Percentiles rank a stretch among this genome's conserved stretches.
Evolutionary conservation across 2,888 invertebrate species (phyloP).

Genomic region (Tenthredo notha): DNA sequence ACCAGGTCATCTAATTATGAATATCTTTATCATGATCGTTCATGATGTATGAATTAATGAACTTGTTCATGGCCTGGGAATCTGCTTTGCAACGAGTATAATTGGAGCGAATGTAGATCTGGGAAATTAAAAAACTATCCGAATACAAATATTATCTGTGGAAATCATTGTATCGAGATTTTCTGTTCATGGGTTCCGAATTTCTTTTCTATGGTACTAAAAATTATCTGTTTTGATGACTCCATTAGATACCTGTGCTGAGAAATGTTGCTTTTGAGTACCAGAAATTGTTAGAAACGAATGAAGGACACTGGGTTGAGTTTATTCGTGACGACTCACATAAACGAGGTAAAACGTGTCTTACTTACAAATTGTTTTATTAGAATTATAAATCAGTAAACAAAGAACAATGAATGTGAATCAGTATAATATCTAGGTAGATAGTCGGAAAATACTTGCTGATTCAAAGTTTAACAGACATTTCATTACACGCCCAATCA

Average conservation of each 20-base stretch:
- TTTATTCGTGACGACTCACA: constrained; percentile 8
- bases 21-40: not conserved
- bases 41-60: not conserved
- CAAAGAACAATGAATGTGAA: constrained; percentile 49
- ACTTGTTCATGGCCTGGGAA: not conserved
- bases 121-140: not conserved
- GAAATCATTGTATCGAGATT: not conserved
- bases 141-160: too few relatives aligned
- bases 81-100: not conserved
- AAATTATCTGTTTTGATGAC: not conserved
- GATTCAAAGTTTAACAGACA: not conserved
- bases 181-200: not conserved
- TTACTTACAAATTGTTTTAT: constrained; percentile 32
- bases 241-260: not conserved
- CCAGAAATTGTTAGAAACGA: not conserved
- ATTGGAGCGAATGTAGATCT: not conserved
- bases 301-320: constrained; percentile 28
- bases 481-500: not conserved
- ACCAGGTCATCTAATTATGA: constrained; percentile 17
- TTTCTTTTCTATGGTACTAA: not conserved
- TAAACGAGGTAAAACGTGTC: constrained; percentile 48
- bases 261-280: not conserved
- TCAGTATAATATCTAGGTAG: constrained; percentile 10
- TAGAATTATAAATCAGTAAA: constrained; percentile 43
- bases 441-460: constrained; percentile 1